Evolutionary conservation across 2,888 invertebrate genomes (phyloP).

Genomic region (Hemicrepidius hirtus): DNA sequence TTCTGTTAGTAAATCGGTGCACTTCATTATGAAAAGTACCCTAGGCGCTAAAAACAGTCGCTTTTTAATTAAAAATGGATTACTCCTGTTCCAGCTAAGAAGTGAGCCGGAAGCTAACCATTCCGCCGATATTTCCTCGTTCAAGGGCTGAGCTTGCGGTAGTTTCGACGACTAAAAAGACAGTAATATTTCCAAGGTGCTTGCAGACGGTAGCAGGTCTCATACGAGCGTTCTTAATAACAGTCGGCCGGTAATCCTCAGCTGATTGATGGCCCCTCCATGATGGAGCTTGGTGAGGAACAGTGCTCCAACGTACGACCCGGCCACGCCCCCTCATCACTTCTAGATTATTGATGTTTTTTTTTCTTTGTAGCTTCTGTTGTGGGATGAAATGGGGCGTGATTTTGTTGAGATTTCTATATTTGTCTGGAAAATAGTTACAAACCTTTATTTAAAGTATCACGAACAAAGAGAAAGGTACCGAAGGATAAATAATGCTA

Average conservation of each 20-base stretch:
- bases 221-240: conserved; percentile 71
- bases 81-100: conserved; percentile 46
- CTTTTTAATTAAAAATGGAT: conserved; percentile 55
- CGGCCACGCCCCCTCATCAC: conserved; percentile 63
- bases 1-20: conserved; percentile 26
- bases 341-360: conserved; percentile 65
- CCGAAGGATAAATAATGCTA: conserved; percentile 22
- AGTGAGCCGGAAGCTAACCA: conserved; percentile 39
- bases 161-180: conserved; percentile 63
- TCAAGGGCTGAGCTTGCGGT: conserved; percentile 62
- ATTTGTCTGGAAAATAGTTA: conserved; percentile 40
- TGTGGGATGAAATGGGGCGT: conserved; percentile 49
- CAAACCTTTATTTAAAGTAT: conserved; percentile 35
- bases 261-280: conserved; percentile 71
- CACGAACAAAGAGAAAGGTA: conserved; percentile 8
- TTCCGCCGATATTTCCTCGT: conserved; percentile 50
- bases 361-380: conserved; percentile 52
- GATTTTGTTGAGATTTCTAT: conserved; percentile 50
- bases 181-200: conserved; percentile 67
- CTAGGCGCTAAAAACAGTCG: conserved; percentile 13
- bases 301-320: conserved; percentile 53
- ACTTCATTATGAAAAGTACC: conserved; percentile 30
- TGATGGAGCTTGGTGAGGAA: conserved; percentile 63
- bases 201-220: conserved; percentile 64
- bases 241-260: conserved; percentile 70